Conservation (phyloP, 2,888 invertebrate genomes). For the Creontiades dilutus region DNA sequence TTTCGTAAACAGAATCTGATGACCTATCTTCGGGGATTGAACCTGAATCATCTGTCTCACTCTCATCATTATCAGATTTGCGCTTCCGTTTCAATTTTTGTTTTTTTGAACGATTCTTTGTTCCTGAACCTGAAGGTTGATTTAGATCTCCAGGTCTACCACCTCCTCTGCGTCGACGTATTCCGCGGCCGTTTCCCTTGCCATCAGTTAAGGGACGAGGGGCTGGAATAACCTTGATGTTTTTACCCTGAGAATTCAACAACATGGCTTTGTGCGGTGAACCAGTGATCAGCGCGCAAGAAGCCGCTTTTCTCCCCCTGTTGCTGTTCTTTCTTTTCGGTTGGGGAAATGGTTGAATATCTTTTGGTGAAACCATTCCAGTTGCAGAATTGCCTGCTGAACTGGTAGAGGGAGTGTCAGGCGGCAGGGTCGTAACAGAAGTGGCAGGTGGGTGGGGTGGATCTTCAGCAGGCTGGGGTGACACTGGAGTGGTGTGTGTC, state of each 20-base stretch:
- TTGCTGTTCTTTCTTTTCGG: conserved; percentile 25
- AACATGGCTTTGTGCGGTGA: conserved; percentile 19
- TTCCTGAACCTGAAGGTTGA: background rate
- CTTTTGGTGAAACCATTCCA: conserved; percentile 23
- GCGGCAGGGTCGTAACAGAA: conserved; percentile 12
- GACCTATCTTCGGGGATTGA: conserved; percentile 20
- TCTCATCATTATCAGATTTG: background rate
- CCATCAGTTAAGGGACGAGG: conserved; percentile 3
- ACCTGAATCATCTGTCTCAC: conserved; percentile 19
- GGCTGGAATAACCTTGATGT: background rate
- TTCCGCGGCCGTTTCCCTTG: conserved; percentile 14
- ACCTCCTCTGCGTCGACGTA: conserved; percentile 19
- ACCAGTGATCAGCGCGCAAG: conserved; percentile 18
- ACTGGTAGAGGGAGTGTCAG: conserved; percentile 20
- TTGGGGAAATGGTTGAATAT: conserved; percentile 25
- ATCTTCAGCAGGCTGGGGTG: conserved; percentile 20
- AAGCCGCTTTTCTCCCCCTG: conserved; percentile 14
- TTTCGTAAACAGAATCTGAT: conserved; percentile 25
- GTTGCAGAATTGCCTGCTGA: conserved; percentile 16
- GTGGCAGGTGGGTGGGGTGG: background rate
- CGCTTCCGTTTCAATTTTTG: background rate
- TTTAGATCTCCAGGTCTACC: background rate
- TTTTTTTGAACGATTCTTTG: conserved; percentile 1
- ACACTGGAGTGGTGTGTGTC: conserved; percentile 13
- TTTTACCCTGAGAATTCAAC: background rate